Evolutionary conservation across 2,113 vertebrate species (phyloP).

Genomic region (Xenus cinereus): DNA sequence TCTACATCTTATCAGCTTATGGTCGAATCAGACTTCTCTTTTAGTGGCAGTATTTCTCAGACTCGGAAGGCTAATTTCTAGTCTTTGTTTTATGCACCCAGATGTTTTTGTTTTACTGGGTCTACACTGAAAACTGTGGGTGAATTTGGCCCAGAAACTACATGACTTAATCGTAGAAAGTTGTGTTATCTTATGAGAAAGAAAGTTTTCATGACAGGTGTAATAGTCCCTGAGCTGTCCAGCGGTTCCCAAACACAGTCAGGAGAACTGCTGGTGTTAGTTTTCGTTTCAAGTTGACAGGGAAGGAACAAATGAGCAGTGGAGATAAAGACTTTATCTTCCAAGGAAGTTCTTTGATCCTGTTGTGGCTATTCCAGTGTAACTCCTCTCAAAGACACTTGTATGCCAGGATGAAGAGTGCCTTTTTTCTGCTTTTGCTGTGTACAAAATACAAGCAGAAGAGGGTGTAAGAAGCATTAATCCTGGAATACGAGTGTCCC

Average conservation of each 20-base stretch:
- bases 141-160: neutral
- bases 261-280: neutral
- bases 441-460: neutral
- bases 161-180: neutral
- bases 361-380: neutral
- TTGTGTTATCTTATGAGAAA: neutral
- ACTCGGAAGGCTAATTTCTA: neutral
- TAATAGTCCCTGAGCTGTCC: neutral
- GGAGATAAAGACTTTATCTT: slow-evolving; percentile 31
- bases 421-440: neutral
- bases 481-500: neutral
- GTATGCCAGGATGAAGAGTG: neutral
- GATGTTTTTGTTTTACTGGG: neutral
- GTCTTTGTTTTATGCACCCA: neutral
- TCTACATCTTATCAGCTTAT: neutral
- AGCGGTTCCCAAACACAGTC: neutral
- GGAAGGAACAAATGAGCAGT: neutral
- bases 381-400: neutral
- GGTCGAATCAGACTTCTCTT: neutral
- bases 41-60: neutral
- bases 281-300: neutral
- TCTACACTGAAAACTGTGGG: neutral
- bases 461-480: neutral
- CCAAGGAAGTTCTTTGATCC: slow-evolving; percentile 15
- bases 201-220: neutral